A percentile compares a stretch with the other conserved stretches of the same genome.
phyloP scores from a whole-genome alignment of 1,140 invertebrate species.

The Brachionus calyciflorus region DNA sequence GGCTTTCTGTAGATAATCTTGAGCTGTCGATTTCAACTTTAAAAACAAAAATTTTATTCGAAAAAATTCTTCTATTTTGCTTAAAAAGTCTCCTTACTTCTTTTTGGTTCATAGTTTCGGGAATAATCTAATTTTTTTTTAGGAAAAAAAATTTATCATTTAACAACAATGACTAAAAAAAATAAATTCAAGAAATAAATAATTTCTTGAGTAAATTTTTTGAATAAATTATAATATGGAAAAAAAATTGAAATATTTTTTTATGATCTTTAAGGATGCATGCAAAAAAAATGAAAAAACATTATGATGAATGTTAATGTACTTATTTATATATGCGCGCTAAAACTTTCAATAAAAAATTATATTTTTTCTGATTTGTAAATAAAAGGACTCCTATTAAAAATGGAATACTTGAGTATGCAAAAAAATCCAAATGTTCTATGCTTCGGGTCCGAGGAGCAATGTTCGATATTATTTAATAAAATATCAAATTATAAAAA shows the following conservation, averaged over 20 bases:
- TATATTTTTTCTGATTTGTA: too few relatives aligned
- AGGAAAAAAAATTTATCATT: constrained; percentile 15
- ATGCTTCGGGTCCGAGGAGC: neutral
- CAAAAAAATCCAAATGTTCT: neutral
- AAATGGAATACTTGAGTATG: too few relatives aligned
- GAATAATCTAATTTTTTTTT: neutral
- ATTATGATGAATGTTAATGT: too few relatives aligned
- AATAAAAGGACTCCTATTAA: too few relatives aligned
- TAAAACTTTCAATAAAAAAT: too few relatives aligned
- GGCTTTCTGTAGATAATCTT: constrained; percentile 42
- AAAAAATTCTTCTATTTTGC: too few relatives aligned
- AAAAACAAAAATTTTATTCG: neutral
- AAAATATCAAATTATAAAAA: neutral
- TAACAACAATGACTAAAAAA: neutral
- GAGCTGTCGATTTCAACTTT: constrained; percentile 30
- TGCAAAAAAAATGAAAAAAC: neutral
- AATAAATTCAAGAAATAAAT: too few relatives aligned
- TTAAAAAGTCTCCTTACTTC: too few relatives aligned
- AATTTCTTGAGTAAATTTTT: too few relatives aligned
- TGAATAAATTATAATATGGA: constrained; percentile 9
- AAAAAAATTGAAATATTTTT: too few relatives aligned
- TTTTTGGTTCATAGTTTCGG: constrained; percentile 43
- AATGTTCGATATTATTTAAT: neutral
- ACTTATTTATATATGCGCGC: too few relatives aligned
- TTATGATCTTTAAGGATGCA: neutral